phyloP scores from a whole-genome alignment of 2,888 invertebrate genomes.

The Andrena dorsata region DNA sequence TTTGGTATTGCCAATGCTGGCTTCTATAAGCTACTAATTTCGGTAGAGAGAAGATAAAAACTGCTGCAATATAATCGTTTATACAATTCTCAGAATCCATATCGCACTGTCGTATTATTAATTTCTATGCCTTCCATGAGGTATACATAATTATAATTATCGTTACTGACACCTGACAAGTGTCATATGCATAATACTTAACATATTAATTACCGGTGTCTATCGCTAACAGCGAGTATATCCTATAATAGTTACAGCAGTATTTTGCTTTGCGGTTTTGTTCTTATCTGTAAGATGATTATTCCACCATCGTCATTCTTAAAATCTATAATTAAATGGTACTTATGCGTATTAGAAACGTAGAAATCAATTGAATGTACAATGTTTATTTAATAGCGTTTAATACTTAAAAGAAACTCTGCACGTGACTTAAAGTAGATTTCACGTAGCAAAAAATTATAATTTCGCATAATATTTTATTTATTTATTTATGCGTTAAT shows the following conservation, averaged over 20 bases:
- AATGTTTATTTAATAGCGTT: not conserved
- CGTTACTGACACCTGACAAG: too few species aligned
- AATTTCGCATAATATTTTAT: constrained; percentile 32
- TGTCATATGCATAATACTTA: too few species aligned
- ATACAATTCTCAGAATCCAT: not conserved
- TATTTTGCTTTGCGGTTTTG: not conserved
- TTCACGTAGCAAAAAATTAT: constrained; percentile 1
- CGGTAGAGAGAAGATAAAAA: not conserved
- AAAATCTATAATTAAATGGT: not conserved
- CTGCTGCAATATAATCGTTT: constrained; percentile 4
- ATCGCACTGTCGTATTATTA: constrained; percentile 7
- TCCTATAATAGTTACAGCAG: not conserved
- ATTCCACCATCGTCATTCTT: not conserved
- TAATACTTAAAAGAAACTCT: not conserved
- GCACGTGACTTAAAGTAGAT: not conserved
- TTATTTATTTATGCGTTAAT: constrained; percentile 9
- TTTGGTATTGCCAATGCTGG: constrained; percentile 26
- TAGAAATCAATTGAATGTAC: not conserved
- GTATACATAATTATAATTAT: too few species aligned
- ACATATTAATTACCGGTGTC: too few species aligned
- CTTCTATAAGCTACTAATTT: not conserved
- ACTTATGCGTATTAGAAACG: not conserved
- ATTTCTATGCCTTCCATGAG: not conserved
- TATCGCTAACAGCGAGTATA: not conserved
- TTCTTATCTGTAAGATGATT: not conserved